These are phyloP conservation scores for Megaleporinus macrocephalus DNA, from an alignment of 2,113 vertebrate genomes.

Conservation along the genomic window DNA sequence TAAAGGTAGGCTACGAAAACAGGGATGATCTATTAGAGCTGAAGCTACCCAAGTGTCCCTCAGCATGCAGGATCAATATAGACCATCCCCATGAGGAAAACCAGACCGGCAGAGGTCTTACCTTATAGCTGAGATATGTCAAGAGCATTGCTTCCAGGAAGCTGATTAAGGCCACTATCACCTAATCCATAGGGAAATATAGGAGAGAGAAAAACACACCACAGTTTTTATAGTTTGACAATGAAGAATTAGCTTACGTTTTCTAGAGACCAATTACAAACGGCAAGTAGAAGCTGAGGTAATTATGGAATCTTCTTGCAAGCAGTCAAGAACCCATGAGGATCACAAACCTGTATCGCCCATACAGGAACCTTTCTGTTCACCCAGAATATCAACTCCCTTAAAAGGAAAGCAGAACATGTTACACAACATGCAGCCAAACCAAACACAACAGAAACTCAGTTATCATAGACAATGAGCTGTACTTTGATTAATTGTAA, in stretches of 20 bases:
- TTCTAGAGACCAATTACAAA: not conserved
- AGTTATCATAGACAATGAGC: too few relatives aligned
- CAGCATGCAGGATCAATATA: not conserved
- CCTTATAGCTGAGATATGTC: constrained; percentile 99
- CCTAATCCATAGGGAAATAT: constrained; percentile 73
- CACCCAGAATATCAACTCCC: constrained; percentile 84
- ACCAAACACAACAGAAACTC: too few relatives aligned
- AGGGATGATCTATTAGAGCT: not conserved
- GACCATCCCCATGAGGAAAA: not conserved
- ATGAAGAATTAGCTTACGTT: not conserved
- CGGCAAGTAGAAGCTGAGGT: constrained; percentile 5
- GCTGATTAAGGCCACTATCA: constrained; percentile 93
- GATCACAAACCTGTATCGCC: constrained; percentile 90
- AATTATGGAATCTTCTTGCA: constrained; percentile 21
- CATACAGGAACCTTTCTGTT: constrained; percentile 86
- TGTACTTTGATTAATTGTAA: too few relatives aligned
- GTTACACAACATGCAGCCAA: not conserved
- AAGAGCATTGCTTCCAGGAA: constrained; percentile 98
- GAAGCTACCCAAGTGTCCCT: not conserved
- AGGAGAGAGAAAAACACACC: not conserved
- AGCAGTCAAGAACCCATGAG: not conserved
- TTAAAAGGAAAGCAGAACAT: constrained; percentile 44
- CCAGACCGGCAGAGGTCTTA: constrained; percentile 62
- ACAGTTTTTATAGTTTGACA: not conserved
- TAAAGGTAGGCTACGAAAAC: not conserved